phyloP scores from a whole-genome alignment of 2,797 vertebrate genomes.

The Myotis findleyi region DNA sequence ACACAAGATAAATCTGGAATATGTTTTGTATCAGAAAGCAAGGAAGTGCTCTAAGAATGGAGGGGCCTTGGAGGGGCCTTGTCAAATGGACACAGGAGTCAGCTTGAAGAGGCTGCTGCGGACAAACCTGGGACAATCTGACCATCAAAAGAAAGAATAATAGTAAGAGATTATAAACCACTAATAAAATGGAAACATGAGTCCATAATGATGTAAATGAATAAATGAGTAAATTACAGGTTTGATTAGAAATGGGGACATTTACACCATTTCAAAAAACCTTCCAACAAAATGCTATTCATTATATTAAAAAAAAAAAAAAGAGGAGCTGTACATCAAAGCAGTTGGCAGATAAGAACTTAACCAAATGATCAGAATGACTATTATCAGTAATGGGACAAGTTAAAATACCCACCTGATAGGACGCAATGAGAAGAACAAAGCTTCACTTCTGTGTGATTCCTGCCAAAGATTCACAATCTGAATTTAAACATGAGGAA shows the following conservation, averaged over 20 bases:
- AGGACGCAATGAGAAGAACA: background rate
- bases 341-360: background rate
- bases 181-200: background rate
- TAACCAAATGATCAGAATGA: background rate
- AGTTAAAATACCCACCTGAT: background rate
- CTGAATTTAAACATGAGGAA: background rate
- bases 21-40: constrained; percentile 22
- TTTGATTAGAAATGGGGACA: background rate
- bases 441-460: background rate
- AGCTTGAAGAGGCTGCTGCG: background rate
- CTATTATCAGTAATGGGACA: background rate
- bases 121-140: background rate
- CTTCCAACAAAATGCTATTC: background rate
- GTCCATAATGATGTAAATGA: background rate
- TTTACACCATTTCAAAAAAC: constrained; percentile 24
- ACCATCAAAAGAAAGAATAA: background rate
- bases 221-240: background rate
- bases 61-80: background rate
- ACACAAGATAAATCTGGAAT: background rate
- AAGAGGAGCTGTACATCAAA: background rate
- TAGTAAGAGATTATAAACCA: background rate
- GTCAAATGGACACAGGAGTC: background rate
- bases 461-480: background rate
- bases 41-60: background rate
- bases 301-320: background rate